These are phyloP conservation scores for Ctenicera cuprea DNA, from an alignment of 2,888 invertebrate genomes.

Conservation along the genomic window DNA sequence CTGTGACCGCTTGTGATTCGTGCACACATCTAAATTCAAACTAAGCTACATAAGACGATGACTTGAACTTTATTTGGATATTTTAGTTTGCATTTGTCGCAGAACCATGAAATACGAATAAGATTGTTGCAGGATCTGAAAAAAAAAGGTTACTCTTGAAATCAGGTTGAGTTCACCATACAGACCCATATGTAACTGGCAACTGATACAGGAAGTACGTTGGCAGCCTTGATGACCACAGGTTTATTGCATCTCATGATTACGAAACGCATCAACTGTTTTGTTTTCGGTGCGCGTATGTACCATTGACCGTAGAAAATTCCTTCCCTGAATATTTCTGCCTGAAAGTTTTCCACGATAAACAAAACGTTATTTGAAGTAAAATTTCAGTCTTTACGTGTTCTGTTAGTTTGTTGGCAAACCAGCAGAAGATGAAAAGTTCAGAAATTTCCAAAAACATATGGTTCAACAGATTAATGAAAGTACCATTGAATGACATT, in stretches of 20 bases:
- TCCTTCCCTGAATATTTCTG: conserved; percentile 31
- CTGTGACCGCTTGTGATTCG: too few relatives aligned
- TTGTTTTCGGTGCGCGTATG: conserved; percentile 10
- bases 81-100: conserved; percentile 26
- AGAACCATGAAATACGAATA: conserved; percentile 50
- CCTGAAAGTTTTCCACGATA: conserved; percentile 14
- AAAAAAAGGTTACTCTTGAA: conserved; percentile 2
- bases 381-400: conserved; percentile 26
- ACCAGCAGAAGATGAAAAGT: conserved; percentile 50
- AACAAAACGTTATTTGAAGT: background rate
- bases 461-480: conserved; percentile 46
- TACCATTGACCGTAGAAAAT: conserved; percentile 46
- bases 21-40: too few relatives aligned
- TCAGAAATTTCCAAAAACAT: conserved; percentile 46
- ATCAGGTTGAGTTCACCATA: background rate
- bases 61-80: background rate
- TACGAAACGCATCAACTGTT: conserved; percentile 37
- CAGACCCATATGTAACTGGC: conserved; percentile 46
- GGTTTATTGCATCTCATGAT: conserved; percentile 46
- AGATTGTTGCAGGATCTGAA: conserved; percentile 48
- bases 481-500: conserved; percentile 43
- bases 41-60: too few relatives aligned
- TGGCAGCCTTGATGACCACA: conserved; percentile 43
- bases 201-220: conserved; percentile 43
- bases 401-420: conserved; percentile 44